Percentiles rank a stretch among this genome's conserved stretches.
These are phyloP conservation scores for Crossaster papposus DNA, from an alignment of 53 echinoderm and acorn worm species.

Conservation along the genomic window DNA sequence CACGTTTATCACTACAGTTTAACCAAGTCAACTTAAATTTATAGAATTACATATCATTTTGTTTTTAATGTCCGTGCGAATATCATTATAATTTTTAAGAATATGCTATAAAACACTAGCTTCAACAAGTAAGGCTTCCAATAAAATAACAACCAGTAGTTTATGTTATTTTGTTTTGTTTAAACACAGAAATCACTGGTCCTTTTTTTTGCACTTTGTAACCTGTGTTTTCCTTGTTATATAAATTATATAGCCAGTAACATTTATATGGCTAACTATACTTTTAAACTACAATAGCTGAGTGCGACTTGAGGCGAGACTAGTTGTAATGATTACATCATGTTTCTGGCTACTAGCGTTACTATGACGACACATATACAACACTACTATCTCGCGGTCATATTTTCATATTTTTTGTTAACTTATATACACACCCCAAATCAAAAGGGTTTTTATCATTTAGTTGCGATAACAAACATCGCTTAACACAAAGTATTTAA, in stretches of 20 bases:
- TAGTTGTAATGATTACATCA: conserved; percentile 39
- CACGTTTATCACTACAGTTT: conserved; percentile 37
- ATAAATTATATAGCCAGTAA: conserved; percentile 42
- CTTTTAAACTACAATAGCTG: conserved; percentile 43
- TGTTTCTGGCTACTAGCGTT: conserved; percentile 40
- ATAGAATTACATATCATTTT: conserved; percentile 23
- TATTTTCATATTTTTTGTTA: conserved; percentile 19
- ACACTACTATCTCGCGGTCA: conserved; percentile 28
- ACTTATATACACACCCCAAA: conserved; percentile 61
- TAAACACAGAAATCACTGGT: conserved; percentile 39
- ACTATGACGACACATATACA: conserved; percentile 38
- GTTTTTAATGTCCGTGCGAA: conserved; percentile 29
- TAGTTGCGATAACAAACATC: conserved; percentile 46
- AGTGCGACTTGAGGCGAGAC: conserved; percentile 4
- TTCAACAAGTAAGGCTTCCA: conserved; percentile 28
- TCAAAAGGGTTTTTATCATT: conserved; percentile 21
- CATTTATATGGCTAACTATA: conserved; percentile 20
- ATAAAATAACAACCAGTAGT: conserved; percentile 18
- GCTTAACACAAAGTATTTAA: conserved; percentile 44
- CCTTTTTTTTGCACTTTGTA: conserved; percentile 43
- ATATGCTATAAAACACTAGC: conserved; percentile 50
- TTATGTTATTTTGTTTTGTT: conserved; percentile 22
- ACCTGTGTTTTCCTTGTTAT: conserved; percentile 17
- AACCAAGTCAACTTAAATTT: conserved; percentile 31
- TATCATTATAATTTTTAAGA: conserved; percentile 11